Base-by-base conservation (phyloP, 2,113 vertebrate genomes). In the Ciconia boyciana region DNA sequence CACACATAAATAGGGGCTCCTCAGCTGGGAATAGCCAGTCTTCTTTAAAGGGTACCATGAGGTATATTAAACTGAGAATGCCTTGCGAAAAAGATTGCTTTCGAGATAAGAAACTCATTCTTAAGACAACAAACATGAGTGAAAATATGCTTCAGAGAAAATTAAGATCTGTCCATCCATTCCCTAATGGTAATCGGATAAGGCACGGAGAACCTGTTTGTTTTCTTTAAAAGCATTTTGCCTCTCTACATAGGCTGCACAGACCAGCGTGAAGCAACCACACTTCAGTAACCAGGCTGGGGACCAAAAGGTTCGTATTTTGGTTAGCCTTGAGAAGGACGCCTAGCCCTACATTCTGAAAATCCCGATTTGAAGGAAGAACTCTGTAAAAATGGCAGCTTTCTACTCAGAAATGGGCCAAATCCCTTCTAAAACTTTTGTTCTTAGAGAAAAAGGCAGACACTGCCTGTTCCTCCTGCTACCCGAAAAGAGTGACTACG, bases 121-220 rank as follows among this genome's bases (percentile, higher is more conserved):
- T 95, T 97, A 96, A 97, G 96, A 97, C 97, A 98, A 98, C 98
- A 98, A 98, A 96, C 97, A 94, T 34, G 18, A 28, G 22, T 83
- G 96, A 96, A 98, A 98, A 97, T 87, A 94, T 97, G 95, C 77
- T 94, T 93, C 54, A 15, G 80, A 81, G 62, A 91, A 83, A 89
- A 77, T 46, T 55, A 77, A 85, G 87, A 87, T 64, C 72, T 78
- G 34, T n/a, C 43, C 85, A 52, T 46, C 44, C 1, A 39, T 83
- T 84, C 83, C 83, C 36, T 32, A 61, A 1, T 3, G 39, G 93
- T 79, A 96, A 83, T 11, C 2, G 52, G 82, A 84, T 58, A 69
- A 64, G 55, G 74, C 34, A 69, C 2, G 1, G 6, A 58, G 29
- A 83, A 57, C 1, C 22, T 51, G 17, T 41, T 66, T 79, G 25